Base-by-base conservation (phyloP, 2,113 vertebrate species). In the Oceanites oceanicus region DNA sequence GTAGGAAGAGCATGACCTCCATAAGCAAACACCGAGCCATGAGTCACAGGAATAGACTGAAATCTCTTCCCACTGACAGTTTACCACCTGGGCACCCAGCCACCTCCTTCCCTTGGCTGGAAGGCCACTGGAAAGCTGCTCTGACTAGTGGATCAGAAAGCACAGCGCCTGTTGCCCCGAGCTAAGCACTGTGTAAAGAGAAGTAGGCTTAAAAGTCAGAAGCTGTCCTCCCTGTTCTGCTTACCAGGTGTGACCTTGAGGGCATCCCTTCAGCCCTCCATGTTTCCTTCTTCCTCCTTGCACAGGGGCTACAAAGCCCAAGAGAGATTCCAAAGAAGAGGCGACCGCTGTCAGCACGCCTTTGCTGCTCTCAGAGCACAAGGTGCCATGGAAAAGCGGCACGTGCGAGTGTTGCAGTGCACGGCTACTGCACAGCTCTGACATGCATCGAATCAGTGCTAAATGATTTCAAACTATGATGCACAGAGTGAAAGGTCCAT, bases 151-250 rank as follows among this genome's bases (percentile, higher is more conserved):
- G 4, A 36, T 40, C 38, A 71, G 38, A 71, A 50, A 87, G 21
- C 21, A 30, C 55, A 0, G 1, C 6, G 16, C 20, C 55, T 50
- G 50, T 20, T 0, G 0, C 30, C 34, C 45, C 2, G 4, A 58
- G 55, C 13, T 62, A 38, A 94, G 73, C 15, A 29, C 1, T 2
- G 16, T 34, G 30, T 21, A 42, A 68, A 91, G 13, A 44, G 42
- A 47, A 44, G 32, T 5, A 86, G n/a, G 23, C 15, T 78, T 62
- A n/a, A 34, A 72, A 78, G 26, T 15, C 49, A 74, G 61, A 81
- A 84, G 50, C 38, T 55, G 10, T 50, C 13, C 19, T 73, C 25
- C 44, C 40, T 1, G 0, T 59, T 36, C 45, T 71, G 62, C 66
- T 62, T 56, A 1, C 14, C 27, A 70, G 40, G 32, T 55, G 50